phyloP scores from a whole-genome alignment of 2,113 vertebrate genomes.

The Sylvia atricapilla region DNA sequence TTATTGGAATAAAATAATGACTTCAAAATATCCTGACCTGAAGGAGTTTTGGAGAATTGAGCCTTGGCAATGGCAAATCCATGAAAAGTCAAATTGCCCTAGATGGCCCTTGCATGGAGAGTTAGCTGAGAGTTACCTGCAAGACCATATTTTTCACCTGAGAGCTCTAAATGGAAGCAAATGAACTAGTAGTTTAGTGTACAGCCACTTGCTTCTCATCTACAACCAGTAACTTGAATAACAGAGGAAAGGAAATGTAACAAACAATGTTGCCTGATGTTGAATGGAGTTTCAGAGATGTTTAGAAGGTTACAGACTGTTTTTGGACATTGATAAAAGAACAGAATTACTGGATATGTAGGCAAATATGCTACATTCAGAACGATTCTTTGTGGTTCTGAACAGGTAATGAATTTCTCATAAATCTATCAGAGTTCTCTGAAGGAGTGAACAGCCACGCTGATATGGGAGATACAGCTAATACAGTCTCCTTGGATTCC shows the following conservation, averaged over 20 bases:
- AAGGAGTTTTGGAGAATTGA: not conserved
- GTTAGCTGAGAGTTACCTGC: not conserved
- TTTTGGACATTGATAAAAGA: not conserved
- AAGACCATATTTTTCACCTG: not conserved
- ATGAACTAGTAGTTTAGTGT: not conserved
- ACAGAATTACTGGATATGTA: not conserved
- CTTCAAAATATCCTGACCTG: not conserved
- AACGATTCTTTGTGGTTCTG: not conserved
- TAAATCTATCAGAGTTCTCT: not conserved
- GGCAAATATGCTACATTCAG: not conserved
- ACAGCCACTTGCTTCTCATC: not conserved
- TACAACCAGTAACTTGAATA: not conserved
- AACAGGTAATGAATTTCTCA: not conserved
- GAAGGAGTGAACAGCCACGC: not conserved
- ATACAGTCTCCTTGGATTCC: not conserved
- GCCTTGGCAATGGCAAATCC: not conserved
- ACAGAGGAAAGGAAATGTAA: not conserved
- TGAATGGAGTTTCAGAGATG: not conserved
- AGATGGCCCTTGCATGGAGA: not conserved
- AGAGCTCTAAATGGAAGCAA: not conserved
- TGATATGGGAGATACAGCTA: not conserved
- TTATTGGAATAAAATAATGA: not conserved
- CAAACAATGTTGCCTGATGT: not conserved
- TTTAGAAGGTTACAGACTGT: not conserved
- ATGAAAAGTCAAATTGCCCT: not conserved